Evolutionary conservation across 1,140 invertebrate species (phyloP).

Genomic region (Metopolophium dirhodum): DNA sequence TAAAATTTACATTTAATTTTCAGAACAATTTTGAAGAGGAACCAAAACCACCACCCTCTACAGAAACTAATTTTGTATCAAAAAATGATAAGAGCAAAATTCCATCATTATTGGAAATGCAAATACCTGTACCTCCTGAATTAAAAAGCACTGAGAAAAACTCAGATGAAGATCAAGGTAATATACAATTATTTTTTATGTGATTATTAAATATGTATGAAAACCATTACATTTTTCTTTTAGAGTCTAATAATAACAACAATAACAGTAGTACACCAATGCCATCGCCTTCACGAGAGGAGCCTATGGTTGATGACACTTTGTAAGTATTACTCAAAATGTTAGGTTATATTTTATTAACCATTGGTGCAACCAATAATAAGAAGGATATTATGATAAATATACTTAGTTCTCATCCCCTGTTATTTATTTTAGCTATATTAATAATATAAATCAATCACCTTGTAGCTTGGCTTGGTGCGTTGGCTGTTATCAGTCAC

Average conservation of each 20-base stretch:
- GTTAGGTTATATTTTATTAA: not conserved
- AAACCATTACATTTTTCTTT: not conserved
- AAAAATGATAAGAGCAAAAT: constrained; percentile 51
- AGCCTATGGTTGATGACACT: not conserved
- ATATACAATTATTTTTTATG: not conserved
- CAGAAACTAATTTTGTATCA: constrained; percentile 38
- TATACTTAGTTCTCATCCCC: not conserved
- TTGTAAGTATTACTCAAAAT: constrained; percentile 29
- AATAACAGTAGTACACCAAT: constrained; percentile 52
- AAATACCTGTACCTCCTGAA: constrained; percentile 45
- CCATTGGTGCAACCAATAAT: not conserved
- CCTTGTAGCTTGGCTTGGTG: too few relatives aligned
- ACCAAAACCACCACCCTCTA: not conserved
- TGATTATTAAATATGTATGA: not conserved
- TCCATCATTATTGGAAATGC: constrained; percentile 53
- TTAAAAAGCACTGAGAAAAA: constrained; percentile 49
- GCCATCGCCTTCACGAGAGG: constrained; percentile 50
- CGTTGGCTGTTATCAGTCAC: too few relatives aligned
- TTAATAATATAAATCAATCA: not conserved
- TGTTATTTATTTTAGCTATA: not conserved
- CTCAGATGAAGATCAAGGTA: constrained; percentile 29
- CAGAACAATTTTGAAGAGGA: constrained; percentile 46
- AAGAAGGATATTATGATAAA: not conserved
- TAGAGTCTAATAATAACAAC: constrained; percentile 43
- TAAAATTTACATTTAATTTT: not conserved